Base-by-base conservation (phyloP, 2,797 vertebrate species). In the Caiman crocodilus region DNA sequence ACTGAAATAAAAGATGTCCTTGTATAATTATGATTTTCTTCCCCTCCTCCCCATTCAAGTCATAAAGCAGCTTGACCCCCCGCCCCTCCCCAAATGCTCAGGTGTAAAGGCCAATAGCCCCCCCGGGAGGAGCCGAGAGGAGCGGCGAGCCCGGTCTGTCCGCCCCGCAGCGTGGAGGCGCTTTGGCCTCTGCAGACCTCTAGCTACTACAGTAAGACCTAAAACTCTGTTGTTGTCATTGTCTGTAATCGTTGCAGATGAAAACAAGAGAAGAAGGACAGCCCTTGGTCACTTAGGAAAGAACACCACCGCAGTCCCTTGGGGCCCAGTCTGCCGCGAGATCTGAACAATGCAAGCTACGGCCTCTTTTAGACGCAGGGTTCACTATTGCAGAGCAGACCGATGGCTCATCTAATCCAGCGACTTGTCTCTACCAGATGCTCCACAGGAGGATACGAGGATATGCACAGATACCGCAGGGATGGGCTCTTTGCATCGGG, bases 1-100 rank as follows among this genome's bases (percentile, higher is more conserved):
- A 92, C 94, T 94, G 82, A 96, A 98, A 97, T 97, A 97, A 97
- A 97, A 97, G 84, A 92, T 93, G 71, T 90, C 92, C 97, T 96
- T 97, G 95, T 97, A 94, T 96, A 97, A 96, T 86, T 83, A 88
- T 0, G 69, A 71, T 58, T 88, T 92, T 87, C 88, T 60, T 76
- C 81, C 82, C 95, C 64, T 71, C 82, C 69, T 84, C 42, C 28
- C 30, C 63, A 18, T 71, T 81, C 60, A 90, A 80, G 75, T 83
- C 35, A 3, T 16, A 92, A 94, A 88, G 3, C 16, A 79, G n/a
- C 88, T 84, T 50, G 57, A 82, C 83, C 60, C 58, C n/a, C 0
- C 0, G 28, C 79, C 60, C 58, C n/a, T 0, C 0, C 28, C 79
- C 11, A 50, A 50, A 10, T 87, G 73, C 79, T 87, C 12, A 20